Evolutionary conservation across 2,888 invertebrate species (phyloP).

Genomic region (Alsophila aescularia): DNA sequence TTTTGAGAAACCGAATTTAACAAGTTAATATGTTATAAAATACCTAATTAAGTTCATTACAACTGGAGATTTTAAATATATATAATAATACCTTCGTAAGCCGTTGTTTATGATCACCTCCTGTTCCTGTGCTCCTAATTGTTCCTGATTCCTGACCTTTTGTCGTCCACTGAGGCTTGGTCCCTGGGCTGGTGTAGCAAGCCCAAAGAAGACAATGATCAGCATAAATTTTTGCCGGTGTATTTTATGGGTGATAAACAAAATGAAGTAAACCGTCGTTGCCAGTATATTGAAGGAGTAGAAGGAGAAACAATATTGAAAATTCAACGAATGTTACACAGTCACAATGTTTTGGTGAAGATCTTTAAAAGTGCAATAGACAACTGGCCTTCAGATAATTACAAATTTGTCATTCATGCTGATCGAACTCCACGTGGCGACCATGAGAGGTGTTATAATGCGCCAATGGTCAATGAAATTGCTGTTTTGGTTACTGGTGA

Average conservation of each 20-base stretch:
- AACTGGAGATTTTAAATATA: too few species aligned
- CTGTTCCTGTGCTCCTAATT: too few species aligned
- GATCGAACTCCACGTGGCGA: slow-evolving; percentile 38
- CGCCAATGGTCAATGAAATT: not conserved
- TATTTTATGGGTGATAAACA: slow-evolving; percentile 48
- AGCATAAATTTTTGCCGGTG: slow-evolving; percentile 46
- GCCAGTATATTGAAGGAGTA: slow-evolving; percentile 38
- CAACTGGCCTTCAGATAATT: slow-evolving; percentile 41
- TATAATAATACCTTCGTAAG: too few species aligned
- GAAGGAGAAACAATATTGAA: slow-evolving; percentile 40
- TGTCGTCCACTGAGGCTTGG: too few species aligned
- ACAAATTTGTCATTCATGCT: slow-evolving; percentile 45
- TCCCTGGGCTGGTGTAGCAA: too few species aligned
- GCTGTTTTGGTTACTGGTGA: not conserved
- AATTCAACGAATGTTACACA: slow-evolving; percentile 44
- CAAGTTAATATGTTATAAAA: too few species aligned
- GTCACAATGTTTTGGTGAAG: slow-evolving; percentile 41
- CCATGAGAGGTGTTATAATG: too few species aligned
- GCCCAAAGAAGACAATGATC: too few species aligned
- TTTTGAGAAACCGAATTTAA: too few species aligned
- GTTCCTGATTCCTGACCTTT: too few species aligned
- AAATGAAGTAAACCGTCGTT: slow-evolving; percentile 36
- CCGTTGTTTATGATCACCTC: too few species aligned
- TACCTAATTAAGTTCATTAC: too few species aligned
- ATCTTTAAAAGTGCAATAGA: slow-evolving; percentile 48